These are phyloP conservation scores for Penaeus chinensis DNA, from an alignment of 1,140 invertebrate genomes.

Conservation along the genomic window DNA sequence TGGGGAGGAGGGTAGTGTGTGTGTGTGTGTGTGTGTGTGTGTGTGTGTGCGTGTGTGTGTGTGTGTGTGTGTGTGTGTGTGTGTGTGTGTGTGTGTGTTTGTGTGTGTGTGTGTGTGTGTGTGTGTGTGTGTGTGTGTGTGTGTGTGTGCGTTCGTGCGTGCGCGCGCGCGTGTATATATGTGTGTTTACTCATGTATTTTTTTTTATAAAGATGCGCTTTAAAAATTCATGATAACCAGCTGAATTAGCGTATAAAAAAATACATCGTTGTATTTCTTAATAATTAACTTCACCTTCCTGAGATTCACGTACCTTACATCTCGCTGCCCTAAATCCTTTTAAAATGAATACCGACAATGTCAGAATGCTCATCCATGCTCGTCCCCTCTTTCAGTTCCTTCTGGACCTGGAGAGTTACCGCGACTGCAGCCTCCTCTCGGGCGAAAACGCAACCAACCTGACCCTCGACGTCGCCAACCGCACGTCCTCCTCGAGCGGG, in stretches of 20 bases:
- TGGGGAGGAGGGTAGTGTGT: not conserved
- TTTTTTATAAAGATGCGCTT: not conserved
- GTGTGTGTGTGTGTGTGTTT: conserved; percentile 8
- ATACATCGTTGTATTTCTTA: no score
- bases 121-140: conserved; percentile 30
- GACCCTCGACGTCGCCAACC: conserved; percentile 1
- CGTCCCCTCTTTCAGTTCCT: conserved; percentile 15
- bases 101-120: conserved; percentile 15
- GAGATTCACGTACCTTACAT: no score
- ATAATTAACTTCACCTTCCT: no score
- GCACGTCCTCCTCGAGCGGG: conserved; percentile 7
- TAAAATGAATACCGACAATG: no score
- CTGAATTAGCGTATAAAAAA: no score
- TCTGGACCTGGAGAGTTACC: conserved; percentile 48
- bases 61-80: conserved; percentile 15
- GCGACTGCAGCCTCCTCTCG: conserved; percentile 24
- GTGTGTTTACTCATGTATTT: not conserved
- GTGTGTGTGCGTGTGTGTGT: not conserved
- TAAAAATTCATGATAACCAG: no score
- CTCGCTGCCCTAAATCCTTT: no score
- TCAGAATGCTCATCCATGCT: not conserved
- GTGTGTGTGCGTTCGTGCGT: conserved; percentile 12
- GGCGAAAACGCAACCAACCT: conserved; percentile 7
- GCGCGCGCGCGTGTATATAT: not conserved
- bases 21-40: not conserved